Evolutionary conservation across 1,140 invertebrate species (phyloP).

Genomic region (Lethrus apterus): DNA sequence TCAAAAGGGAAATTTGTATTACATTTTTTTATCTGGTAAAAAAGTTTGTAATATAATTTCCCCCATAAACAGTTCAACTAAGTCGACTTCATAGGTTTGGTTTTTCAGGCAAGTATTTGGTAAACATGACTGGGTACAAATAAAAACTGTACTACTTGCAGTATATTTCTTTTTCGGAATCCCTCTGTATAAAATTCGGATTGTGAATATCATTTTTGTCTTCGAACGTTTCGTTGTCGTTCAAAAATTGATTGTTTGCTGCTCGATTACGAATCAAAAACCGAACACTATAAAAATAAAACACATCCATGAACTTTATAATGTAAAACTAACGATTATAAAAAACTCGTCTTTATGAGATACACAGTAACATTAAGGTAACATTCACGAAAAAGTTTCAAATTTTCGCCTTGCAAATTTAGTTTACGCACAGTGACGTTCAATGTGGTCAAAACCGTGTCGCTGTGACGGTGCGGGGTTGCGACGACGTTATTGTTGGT

Average conservation of each 20-base stretch:
- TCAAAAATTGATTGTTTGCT: constrained; percentile 8
- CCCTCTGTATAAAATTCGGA: constrained; percentile 11
- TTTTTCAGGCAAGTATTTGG: no score
- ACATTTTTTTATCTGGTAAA: no score
- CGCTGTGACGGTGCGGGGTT: constrained; percentile 35
- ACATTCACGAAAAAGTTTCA: constrained; percentile 18
- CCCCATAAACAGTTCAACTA: no score
- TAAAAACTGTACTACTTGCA: no score
- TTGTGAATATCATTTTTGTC: neutral
- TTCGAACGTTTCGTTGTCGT: constrained; percentile 4
- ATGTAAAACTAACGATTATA: no score
- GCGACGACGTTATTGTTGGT: constrained; percentile 32
- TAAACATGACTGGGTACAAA: no score
- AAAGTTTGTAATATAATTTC: no score
- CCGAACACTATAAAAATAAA: neutral
- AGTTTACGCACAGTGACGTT: constrained; percentile 18
- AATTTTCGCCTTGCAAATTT: constrained; percentile 11
- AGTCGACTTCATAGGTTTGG: no score
- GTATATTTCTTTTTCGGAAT: no score
- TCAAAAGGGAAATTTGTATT: no score
- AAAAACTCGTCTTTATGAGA: constrained; percentile 9
- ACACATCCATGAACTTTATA: no score
- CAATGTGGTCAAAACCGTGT: constrained; percentile 41
- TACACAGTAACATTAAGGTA: constrained; percentile 8
- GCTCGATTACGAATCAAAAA: neutral